Percentiles rank a stretch among this genome's conserved stretches.
phyloP scores from a whole-genome alignment of 2,797 vertebrate genomes.

The Sciaenops ocellatus region DNA sequence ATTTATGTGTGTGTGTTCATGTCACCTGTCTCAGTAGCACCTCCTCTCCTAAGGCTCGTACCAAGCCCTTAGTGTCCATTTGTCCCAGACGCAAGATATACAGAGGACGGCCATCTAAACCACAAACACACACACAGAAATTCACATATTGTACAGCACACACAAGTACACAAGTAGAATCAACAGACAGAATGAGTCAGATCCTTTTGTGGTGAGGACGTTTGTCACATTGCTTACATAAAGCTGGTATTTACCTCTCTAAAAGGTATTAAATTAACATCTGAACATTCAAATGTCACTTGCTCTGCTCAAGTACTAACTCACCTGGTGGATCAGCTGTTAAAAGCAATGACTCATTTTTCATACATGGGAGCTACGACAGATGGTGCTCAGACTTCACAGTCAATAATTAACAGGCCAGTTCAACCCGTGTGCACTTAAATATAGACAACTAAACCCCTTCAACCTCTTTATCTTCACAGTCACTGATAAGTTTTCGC shows the following conservation, averaged over 20 bases:
- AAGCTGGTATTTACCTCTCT: neutral
- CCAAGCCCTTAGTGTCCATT: slow-evolving; percentile 97
- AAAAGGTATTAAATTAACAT: slow-evolving; percentile 7
- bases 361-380: slow-evolving; percentile 35
- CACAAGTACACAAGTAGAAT: neutral
- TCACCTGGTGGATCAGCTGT: slow-evolving; percentile 26
- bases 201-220: neutral
- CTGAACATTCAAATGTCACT: slow-evolving; percentile 17
- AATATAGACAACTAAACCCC: slow-evolving; percentile 15
- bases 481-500: slow-evolving; percentile 5
- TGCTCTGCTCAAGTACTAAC: neutral
- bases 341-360: slow-evolving; percentile 39
- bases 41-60: slow-evolving; percentile 94
- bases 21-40: slow-evolving; percentile 91
- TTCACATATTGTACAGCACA: neutral
- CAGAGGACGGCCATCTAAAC: slow-evolving; percentile 90
- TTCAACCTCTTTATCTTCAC: neutral
- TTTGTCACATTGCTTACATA: neutral
- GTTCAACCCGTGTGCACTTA: slow-evolving; percentile 20
- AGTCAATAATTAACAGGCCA: slow-evolving; percentile 65
- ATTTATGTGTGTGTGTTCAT: neutral
- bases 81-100: slow-evolving; percentile 94
- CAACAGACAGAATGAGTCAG: neutral
- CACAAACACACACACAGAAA: slow-evolving; percentile 19
- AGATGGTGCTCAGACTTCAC: slow-evolving; percentile 47